A percentile compares a stretch with the other conserved stretches of the same genome.
phyloP scores from a whole-genome alignment of 2,113 vertebrate genomes.

The Pollachius pollachius region DNA sequence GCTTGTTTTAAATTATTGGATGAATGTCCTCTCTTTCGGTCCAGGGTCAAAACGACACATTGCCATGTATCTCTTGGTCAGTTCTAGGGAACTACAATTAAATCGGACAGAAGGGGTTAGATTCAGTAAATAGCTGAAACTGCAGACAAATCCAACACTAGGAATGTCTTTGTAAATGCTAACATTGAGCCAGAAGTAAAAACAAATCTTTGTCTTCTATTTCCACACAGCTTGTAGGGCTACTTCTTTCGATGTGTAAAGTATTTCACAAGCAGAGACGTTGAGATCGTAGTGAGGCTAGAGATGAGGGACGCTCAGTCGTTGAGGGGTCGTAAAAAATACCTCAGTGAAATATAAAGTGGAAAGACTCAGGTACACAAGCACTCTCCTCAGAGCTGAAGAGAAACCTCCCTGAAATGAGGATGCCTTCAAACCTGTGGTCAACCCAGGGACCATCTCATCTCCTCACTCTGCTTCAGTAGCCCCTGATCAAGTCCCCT shows the following conservation, averaged over 20 bases:
- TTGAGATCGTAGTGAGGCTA: slow-evolving; percentile 8
- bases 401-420: slow-evolving; percentile 55
- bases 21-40: slow-evolving; percentile 11
- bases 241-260: slow-evolving; percentile 34
- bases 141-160: too few species aligned
- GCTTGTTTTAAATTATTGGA: too few species aligned
- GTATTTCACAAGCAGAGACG: slow-evolving; percentile 45
- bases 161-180: too few species aligned
- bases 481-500: slow-evolving; percentile 70
- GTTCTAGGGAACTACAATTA: slow-evolving; percentile 10
- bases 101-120: not conserved
- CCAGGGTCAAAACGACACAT: slow-evolving; percentile 21
- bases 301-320: slow-evolving; percentile 53
- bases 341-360: slow-evolving; percentile 70
- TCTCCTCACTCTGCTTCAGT: slow-evolving; percentile 64
- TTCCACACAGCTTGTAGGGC: slow-evolving; percentile 41
- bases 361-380: slow-evolving; percentile 78
- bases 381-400: slow-evolving; percentile 71
- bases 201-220: slow-evolving; percentile 30
- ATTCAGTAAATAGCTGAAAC: slow-evolving; percentile 39
- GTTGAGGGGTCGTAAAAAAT: slow-evolving; percentile 62
- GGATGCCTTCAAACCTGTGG: slow-evolving; percentile 60
- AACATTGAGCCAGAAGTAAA: too few species aligned
- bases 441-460: slow-evolving; percentile 48
- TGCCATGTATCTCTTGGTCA: not conserved